phyloP scores from a whole-genome alignment of 2,113 vertebrate species.

The Alexandromys fortis region DNA sequence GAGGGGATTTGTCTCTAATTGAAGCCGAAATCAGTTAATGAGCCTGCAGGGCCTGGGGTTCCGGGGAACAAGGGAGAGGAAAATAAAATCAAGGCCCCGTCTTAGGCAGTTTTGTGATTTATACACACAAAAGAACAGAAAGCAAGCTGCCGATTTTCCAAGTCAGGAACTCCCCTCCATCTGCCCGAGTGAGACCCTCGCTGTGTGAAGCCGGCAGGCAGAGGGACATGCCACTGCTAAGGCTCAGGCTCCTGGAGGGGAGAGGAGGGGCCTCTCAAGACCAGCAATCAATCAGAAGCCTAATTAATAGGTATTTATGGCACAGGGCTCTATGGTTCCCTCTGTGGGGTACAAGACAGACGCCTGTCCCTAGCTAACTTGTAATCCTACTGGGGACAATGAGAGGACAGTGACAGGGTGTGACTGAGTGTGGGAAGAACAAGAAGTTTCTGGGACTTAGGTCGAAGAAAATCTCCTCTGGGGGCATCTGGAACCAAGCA shows the following conservation, averaged over 20 bases:
- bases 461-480: not conserved
- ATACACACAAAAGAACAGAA: slow-evolving; percentile 80
- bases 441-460: slow-evolving; percentile 2
- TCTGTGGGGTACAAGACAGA: slow-evolving; percentile 22
- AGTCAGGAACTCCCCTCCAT: slow-evolving; percentile 80
- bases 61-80: slow-evolving; percentile 63
- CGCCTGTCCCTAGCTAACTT: slow-evolving; percentile 37
- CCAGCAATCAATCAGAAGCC: slow-evolving; percentile 57
- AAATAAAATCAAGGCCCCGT: slow-evolving; percentile 78
- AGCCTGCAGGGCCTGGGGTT: slow-evolving; percentile 78
- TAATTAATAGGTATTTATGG: slow-evolving; percentile 72
- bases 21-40: slow-evolving; percentile 86
- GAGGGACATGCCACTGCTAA: slow-evolving; percentile 30
- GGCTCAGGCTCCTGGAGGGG: not conserved
- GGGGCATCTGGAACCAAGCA: not conserved
- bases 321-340: not conserved
- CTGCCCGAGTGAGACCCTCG: slow-evolving; percentile 74
- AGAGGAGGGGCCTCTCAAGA: slow-evolving; percentile 35
- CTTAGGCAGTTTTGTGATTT: slow-evolving; percentile 78
- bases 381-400: slow-evolving; percentile 21
- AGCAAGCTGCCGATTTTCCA: slow-evolving; percentile 76
- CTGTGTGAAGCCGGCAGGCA: slow-evolving; percentile 56
- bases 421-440: not conserved
- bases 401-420: not conserved
- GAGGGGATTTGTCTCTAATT: slow-evolving; percentile 92